Evolutionary conservation across 2,888 invertebrate genomes (phyloP), one percentile per base, ranked within the genome.

Genomic region (Leucophora obtusa): DNA sequence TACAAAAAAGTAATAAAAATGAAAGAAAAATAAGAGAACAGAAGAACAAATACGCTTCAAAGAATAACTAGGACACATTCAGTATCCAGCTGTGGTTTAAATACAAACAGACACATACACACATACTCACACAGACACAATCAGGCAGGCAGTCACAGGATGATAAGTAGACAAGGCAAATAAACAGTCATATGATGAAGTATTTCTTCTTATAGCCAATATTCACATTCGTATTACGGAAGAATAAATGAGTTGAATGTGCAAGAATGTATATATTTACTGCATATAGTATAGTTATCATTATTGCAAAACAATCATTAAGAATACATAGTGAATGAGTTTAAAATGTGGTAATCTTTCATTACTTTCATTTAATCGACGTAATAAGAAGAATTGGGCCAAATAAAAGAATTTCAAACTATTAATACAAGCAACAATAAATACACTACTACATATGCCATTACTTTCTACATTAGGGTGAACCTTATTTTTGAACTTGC

Each of bases 31-130:
- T 56, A 51, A 58, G 17, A 65, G 28, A 43, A 35, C 8, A 60
- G 60, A 56, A 59, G 78, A 78, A 78, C 66, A 69, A 71, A 74
- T 78, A 70, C 51, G 74, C 82, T 82, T 82, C 51, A 78, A 82
- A 78, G 74, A 70, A 82, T 78, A 82, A 78, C 82, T 82, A 59
- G 82, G 74, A 78, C 82, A 82, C 74, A 68, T 71, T 72, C 54
- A 78, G 68, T 72, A 66, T 78, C 71, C 71, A 77, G 65, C 53
- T 77, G 77, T 66, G 77, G 71, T 71, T 77, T 77, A 21, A 33
- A 17, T 35, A 11, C 33, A 53, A 38, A 58, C 14, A 43, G 2
- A 53, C 35, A 60, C 8, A 62, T 17, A 54, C 28, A 56, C 21
- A 33, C 8, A 8, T 1, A 60, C 17, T 47, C 28, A 56, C 15